Percentiles rank a stretch among this genome's conserved stretches.
phyloP scores from a whole-genome alignment of 2,113 vertebrate species.

The Cercocebus atys region DNA sequence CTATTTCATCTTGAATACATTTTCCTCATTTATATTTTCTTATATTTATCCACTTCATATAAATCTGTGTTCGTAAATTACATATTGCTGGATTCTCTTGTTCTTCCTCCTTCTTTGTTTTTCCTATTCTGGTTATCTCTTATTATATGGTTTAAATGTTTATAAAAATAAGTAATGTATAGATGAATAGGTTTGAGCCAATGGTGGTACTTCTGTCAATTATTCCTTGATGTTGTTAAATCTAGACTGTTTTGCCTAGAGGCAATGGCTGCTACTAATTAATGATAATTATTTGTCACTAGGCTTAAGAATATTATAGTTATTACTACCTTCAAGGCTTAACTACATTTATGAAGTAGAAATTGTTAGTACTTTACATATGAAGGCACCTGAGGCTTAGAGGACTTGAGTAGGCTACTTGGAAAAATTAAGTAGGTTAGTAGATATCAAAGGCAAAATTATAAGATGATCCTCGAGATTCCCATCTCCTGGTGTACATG shows the following conservation, averaged over 20 bases:
- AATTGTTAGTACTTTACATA: neutral
- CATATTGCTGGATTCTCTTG: neutral
- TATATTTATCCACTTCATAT: neutral
- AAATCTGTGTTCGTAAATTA: neutral
- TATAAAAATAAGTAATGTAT: neutral
- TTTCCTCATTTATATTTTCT: neutral
- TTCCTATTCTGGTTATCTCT: neutral
- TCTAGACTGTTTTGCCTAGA: neutral
- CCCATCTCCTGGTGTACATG: fast-evolving
- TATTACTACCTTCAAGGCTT: neutral
- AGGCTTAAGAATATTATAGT: neutral
- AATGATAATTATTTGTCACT: neutral
- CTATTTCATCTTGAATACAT: neutral
- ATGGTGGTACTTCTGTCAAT: neutral
- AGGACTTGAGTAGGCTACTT: neutral
- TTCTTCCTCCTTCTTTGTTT: neutral
- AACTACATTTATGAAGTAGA: neutral
- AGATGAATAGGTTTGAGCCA: neutral
- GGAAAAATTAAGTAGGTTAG: neutral
- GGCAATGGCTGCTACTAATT: neutral
- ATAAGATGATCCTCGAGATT: neutral
- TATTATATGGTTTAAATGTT: neutral
- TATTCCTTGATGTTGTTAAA: neutral
- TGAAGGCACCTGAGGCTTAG: neutral
- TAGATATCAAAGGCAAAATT: neutral